A percentile compares a stretch with the other conserved stretches of the same genome.
These are phyloP conservation scores for Sciurus carolinensis DNA, from an alignment of 2,797 vertebrate species.

Conservation along the genomic window DNA sequence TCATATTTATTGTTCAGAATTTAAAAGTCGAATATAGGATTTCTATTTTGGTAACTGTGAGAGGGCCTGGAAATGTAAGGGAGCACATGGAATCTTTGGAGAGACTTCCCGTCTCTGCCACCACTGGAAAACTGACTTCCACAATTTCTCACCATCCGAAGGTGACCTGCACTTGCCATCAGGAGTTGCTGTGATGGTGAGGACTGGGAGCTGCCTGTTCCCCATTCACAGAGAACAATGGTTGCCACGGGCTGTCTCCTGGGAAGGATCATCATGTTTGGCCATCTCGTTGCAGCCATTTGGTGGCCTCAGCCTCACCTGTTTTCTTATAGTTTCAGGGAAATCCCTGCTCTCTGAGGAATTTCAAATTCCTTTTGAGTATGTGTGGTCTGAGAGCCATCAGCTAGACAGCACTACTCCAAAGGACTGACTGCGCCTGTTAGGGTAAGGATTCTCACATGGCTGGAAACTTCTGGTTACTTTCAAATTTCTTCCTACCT, in stretches of 20 bases:
- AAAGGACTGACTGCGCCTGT: background rate
- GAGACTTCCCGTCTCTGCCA: background rate
- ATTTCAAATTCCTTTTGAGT: background rate
- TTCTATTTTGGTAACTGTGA: background rate
- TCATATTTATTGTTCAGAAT: background rate
- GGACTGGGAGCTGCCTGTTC: background rate
- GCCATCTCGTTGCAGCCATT: background rate
- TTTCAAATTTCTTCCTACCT: background rate
- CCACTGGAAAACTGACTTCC: background rate
- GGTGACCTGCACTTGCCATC: background rate
- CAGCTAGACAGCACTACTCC: background rate
- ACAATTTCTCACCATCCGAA: background rate
- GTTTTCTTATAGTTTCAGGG: background rate
- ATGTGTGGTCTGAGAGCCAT: background rate
- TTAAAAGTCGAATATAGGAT: background rate
- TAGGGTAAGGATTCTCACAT: background rate
- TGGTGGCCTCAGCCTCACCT: background rate
- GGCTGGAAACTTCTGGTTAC: background rate
- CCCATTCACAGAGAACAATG: constrained; percentile 51
- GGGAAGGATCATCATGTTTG: background rate
- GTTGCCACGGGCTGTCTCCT: background rate
- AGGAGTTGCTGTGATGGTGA: background rate
- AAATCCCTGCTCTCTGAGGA: background rate
- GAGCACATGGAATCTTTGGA: background rate
- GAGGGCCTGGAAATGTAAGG: background rate